phyloP scores from a whole-genome alignment of 2,888 invertebrate species.

The Byasa hedistus region DNA sequence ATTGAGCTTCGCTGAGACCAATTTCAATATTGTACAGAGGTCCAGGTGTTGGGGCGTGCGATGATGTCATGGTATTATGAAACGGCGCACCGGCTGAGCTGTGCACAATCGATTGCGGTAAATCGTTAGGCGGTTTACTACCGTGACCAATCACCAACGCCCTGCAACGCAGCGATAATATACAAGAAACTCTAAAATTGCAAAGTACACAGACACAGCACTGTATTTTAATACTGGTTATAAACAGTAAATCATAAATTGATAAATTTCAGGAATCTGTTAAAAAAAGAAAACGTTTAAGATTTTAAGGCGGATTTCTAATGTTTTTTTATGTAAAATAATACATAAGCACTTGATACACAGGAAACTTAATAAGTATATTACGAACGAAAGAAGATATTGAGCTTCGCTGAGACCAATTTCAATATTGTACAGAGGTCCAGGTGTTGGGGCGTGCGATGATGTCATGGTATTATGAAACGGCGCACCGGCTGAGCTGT shows the following conservation, averaged over 20 bases:
- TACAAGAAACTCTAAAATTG: slow-evolving; percentile 1
- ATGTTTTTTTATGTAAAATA: neutral
- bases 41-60: slow-evolving; percentile 18
- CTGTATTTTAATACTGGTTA: no score
- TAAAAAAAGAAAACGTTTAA: no score
- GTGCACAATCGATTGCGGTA: slow-evolving; percentile 55
- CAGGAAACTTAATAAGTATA: neutral
- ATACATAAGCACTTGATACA: neutral
- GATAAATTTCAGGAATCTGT: no score
- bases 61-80: slow-evolving; percentile 27
- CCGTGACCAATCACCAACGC: slow-evolving; percentile 46
- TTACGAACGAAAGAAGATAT: slow-evolving; percentile 9
- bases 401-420: slow-evolving; percentile 11
- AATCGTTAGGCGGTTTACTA: slow-evolving; percentile 54
- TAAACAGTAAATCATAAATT: no score
- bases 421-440: slow-evolving; percentile 3
- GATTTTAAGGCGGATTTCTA: no score
- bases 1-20: no score
- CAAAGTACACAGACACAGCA: neutral
- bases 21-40: no score
- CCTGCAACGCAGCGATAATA: slow-evolving; percentile 10
- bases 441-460: slow-evolving; percentile 21
- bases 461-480: slow-evolving; percentile 27
- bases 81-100: slow-evolving; percentile 36
- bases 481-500: slow-evolving; percentile 40